A percentile compares a stretch with the other conserved stretches of the same genome.
phyloP scores from a whole-genome alignment of 2,797 vertebrate genomes.

The Neosalanx taihuensis region DNA sequence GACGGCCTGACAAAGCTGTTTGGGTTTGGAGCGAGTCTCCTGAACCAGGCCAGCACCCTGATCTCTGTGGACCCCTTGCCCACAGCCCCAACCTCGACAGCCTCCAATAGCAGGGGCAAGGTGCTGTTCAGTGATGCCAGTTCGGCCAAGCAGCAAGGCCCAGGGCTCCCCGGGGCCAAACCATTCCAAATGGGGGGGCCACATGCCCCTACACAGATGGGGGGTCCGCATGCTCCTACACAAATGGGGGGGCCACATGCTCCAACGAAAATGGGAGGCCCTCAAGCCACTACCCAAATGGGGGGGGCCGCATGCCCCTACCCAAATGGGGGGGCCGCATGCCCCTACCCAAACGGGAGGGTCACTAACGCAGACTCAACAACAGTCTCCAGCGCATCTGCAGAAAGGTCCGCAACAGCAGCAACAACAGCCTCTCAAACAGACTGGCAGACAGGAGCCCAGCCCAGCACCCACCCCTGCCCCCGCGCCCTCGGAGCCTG shows the following conservation, averaged over 20 bases:
- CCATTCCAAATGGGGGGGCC: constrained; percentile 58
- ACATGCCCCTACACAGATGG: constrained; percentile 51
- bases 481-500: constrained; percentile 75
- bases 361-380: constrained; percentile 49
- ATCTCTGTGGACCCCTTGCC: constrained; percentile 90
- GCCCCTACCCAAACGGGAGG: constrained; percentile 5
- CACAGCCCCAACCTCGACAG: constrained; percentile 71
- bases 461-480: constrained; percentile 28
- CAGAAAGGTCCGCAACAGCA: constrained; percentile 54
- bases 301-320: constrained; percentile 48
- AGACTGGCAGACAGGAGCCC: constrained; percentile 41
- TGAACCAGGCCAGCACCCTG: constrained; percentile 95
- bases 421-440: constrained; percentile 34
- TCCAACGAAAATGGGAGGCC: constrained; percentile 36
- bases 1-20: constrained; percentile 96
- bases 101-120: constrained; percentile 83
- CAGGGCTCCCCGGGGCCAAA: constrained; percentile 64
- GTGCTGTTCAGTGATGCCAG: constrained; percentile 91
- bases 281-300: constrained; percentile 33
- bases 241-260: constrained; percentile 47
- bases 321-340: constrained; percentile 49
- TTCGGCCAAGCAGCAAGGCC: constrained; percentile 70
- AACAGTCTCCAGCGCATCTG: constrained; percentile 54
- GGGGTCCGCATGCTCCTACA: constrained; percentile 26
- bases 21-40: constrained; percentile 91